These are phyloP conservation scores for Selenia dentaria DNA, from an alignment of 2,888 invertebrate genomes.

Conservation along the genomic window DNA sequence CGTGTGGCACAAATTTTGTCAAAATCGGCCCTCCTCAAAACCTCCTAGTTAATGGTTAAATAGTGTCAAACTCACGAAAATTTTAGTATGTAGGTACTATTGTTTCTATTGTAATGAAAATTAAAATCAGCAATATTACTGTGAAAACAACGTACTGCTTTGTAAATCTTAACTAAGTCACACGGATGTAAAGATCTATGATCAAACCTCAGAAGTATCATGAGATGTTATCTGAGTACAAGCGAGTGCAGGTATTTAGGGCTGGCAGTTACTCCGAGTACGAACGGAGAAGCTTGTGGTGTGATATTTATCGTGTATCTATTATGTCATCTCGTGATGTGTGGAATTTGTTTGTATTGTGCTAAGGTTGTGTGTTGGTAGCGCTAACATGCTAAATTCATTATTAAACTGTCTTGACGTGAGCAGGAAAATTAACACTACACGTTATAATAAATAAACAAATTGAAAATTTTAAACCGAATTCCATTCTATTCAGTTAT, in stretches of 20 bases:
- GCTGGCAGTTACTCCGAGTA: slow-evolving; percentile 11
- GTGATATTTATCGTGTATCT: slow-evolving; percentile 27
- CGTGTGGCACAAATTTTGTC: too few relatives aligned
- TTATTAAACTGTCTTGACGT: background rate
- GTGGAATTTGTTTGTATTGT: slow-evolving; percentile 19
- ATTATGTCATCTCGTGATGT: slow-evolving; percentile 22
- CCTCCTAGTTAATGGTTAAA: too few relatives aligned
- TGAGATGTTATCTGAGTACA: slow-evolving; percentile 15
- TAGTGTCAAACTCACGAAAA: too few relatives aligned
- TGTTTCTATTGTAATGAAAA: too few relatives aligned
- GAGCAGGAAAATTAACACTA: too few relatives aligned
- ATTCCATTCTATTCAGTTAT: too few relatives aligned
- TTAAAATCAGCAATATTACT: too few relatives aligned
- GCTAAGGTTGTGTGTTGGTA: slow-evolving; percentile 3
- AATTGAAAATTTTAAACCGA: too few relatives aligned
- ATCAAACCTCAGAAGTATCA: slow-evolving; percentile 17
- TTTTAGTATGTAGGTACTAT: too few relatives aligned
- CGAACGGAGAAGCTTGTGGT: slow-evolving; percentile 14
- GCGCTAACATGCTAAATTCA: background rate
- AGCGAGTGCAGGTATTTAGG: slow-evolving; percentile 22
- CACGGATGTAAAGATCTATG: background rate
- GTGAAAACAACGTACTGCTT: too few relatives aligned
- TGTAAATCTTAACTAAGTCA: background rate
- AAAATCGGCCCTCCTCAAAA: too few relatives aligned
- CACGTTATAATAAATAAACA: too few relatives aligned